Evolutionary conservation across 1,140 invertebrate genomes (phyloP).

Genomic region (Monochamus saltuarius): DNA sequence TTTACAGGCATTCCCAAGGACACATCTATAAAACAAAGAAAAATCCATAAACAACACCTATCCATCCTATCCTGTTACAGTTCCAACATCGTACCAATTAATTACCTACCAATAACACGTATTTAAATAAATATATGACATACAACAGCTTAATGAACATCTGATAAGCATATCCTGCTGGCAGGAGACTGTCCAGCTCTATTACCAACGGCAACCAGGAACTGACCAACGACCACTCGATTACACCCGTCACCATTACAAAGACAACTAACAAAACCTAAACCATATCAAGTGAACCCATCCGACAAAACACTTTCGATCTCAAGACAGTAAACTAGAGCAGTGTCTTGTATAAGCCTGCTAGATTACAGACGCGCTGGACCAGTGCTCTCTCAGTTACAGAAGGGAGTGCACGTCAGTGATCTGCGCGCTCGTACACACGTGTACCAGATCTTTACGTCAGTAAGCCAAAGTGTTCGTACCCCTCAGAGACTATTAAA

Average conservation of each 20-base stretch:
- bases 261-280: slow-evolving; percentile 31
- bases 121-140: slow-evolving; percentile 2
- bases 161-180: slow-evolving; percentile 14
- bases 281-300: slow-evolving; percentile 40
- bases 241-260: slow-evolving; percentile 30
- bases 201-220: slow-evolving; percentile 29
- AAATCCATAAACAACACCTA: slow-evolving; percentile 13
- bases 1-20: no score
- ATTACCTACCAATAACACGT: slow-evolving; percentile 3
- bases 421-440: slow-evolving; percentile 23
- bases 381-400: slow-evolving; percentile 37
- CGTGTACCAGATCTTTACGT: slow-evolving; percentile 17
- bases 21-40: slow-evolving; percentile 7
- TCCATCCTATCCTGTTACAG: slow-evolving; percentile 15
- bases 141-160: not conserved
- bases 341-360: slow-evolving; percentile 39
- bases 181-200: not conserved
- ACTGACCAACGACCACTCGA: slow-evolving; percentile 30
- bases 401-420: slow-evolving; percentile 27
- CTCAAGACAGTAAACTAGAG: slow-evolving; percentile 41
- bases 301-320: slow-evolving; percentile 44
- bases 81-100: slow-evolving; percentile 17
- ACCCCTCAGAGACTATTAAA: no score
- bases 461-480: no score
- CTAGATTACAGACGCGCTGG: slow-evolving; percentile 34